Conservation (phyloP, 2,113 vertebrate genomes). For the Tyto alba region DNA sequence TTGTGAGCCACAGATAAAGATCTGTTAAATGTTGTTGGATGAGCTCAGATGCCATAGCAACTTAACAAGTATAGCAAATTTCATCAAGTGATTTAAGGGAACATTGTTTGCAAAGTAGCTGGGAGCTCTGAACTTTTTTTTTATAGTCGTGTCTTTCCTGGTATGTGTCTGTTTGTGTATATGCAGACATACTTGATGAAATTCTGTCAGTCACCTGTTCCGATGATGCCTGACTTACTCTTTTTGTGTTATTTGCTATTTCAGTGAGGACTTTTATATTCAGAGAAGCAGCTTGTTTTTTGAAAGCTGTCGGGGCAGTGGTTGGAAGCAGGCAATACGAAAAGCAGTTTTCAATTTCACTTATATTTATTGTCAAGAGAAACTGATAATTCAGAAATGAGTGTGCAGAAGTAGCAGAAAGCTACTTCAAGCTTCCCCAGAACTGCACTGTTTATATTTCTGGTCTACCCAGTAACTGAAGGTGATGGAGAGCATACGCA, state of each 20-base stretch:
- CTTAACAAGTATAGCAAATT: neutral
- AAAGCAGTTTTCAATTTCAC: neutral
- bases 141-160: neutral
- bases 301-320: neutral
- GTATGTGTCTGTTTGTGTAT: neutral
- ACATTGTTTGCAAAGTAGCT: neutral
- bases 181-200: neutral
- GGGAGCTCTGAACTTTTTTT: neutral
- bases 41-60: neutral
- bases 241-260: neutral
- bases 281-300: neutral
- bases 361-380: neutral
- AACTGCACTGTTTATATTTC: neutral
- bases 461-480: neutral
- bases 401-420: neutral
- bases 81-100: neutral
- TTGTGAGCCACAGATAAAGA: conserved; percentile 1
- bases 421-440: neutral
- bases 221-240: neutral
- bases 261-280: neutral
- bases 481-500: neutral
- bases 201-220: neutral
- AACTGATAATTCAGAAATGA: neutral
- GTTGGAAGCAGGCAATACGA: neutral
- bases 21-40: neutral